Base-by-base conservation (phyloP, 1,140 invertebrate genomes). In the Drosophila equinoxialis region DNA sequence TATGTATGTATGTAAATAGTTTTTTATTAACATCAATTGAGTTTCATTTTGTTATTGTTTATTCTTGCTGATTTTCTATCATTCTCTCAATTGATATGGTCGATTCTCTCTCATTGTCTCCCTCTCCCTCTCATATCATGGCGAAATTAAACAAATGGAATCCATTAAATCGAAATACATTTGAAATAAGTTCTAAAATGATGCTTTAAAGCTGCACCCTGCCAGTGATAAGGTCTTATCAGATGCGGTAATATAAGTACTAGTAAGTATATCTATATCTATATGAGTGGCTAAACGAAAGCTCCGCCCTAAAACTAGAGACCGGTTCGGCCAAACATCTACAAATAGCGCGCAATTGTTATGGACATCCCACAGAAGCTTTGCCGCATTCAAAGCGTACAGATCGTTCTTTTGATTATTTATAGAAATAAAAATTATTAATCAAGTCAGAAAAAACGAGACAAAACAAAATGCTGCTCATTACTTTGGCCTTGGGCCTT, bases 401-500 rank as follows among this genome's bases (percentile, higher is more conserved):
- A 41, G 39, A 71, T 13, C 45, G 17, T 10, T 11, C 37, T 13
- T 3, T 13, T 39, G 37, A 39, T 13, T 39, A 5, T 13, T 39
- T 39, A 39, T 39, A 13, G 3, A 13, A 39, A 13, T 11, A 5
- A 26, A 13, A 30, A 30, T 30, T 6, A 30, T 30, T 30, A 6
- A 30, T 30, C 30, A 6, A 30, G 1, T 30, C 11, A 1, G 3
- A 39, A 0, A 26, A 26, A 26, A 3, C 23, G 4, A 26, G 4
- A 26, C 23, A 4, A 26, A 26, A 26, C 23, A 26, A 26, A 72
- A 87, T 68, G 48, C 66, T 83, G 68, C 37, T 83, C 37, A 63
- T 83, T 51, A 80, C 79, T 48, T 45, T 87, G 66, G 35, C 45
- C 35, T 23, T 87, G 60, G 48, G 63, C 14, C 60, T 78, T 14